Evolutionary conservation across 1,140 invertebrate genomes (phyloP).

Genomic region (Drosophila athabasca): DNA sequence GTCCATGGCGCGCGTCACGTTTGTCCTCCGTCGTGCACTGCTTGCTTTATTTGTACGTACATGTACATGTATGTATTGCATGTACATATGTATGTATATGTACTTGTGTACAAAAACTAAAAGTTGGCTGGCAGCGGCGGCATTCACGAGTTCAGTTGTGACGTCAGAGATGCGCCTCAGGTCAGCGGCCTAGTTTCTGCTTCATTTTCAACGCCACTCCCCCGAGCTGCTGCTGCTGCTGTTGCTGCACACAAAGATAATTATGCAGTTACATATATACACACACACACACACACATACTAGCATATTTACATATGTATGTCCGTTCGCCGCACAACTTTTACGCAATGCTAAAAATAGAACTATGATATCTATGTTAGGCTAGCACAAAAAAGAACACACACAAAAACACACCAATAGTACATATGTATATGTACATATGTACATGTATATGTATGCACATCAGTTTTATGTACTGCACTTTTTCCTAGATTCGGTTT

Average conservation of each 20-base stretch:
- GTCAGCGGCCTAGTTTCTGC: constrained; percentile 81
- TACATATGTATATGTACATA: neutral
- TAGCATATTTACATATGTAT: constrained; percentile 15
- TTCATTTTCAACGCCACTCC: constrained; percentile 3
- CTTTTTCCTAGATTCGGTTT: constrained; percentile 9
- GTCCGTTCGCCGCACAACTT: constrained; percentile 42
- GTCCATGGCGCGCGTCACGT: constrained; percentile 40
- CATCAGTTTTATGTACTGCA: constrained; percentile 20
- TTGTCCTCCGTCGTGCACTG: constrained; percentile 36
- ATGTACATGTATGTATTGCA: no score
- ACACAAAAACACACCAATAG: neutral
- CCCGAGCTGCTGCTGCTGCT: neutral
- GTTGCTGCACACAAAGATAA: constrained; percentile 42
- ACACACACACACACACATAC: constrained; percentile 6
- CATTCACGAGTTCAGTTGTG: constrained; percentile 81
- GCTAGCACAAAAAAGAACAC: constrained; percentile 24
- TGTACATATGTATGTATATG: no score
- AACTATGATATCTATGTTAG: constrained; percentile 67
- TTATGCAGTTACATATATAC: constrained; percentile 49
- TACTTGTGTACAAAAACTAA: constrained; percentile 27
- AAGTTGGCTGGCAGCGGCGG: constrained; percentile 17
- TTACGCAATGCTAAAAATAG: constrained; percentile 72
- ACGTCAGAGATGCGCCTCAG: constrained; percentile 78
- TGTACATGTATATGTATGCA: constrained; percentile 4
- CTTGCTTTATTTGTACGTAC: neutral